phyloP scores from a whole-genome alignment of 2,888 invertebrate genomes.

The Patella depressa region DNA sequence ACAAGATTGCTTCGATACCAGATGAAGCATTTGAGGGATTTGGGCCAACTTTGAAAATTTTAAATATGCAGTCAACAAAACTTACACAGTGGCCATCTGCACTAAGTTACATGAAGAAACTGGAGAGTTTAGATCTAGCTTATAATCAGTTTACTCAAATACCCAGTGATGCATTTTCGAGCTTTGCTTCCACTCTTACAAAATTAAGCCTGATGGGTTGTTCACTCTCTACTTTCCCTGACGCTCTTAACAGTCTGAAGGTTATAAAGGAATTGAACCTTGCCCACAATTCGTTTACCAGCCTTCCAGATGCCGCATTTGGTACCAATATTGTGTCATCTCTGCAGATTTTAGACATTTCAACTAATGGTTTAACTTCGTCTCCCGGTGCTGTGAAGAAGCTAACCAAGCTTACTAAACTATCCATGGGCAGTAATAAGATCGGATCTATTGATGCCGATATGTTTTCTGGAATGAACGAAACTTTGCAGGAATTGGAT shows the following conservation, averaged over 20 bases:
- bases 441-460: constrained; percentile 12
- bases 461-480: constrained; percentile 12
- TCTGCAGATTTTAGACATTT: constrained; percentile 18
- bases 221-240: constrained; percentile 17
- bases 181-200: constrained; percentile 3
- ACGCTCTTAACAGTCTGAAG: not conserved
- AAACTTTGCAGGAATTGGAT: constrained; percentile 4
- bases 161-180: constrained; percentile 12
- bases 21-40: constrained; percentile 1
- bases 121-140: constrained; percentile 14
- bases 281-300: constrained; percentile 12
- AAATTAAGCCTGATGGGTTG: constrained; percentile 16
- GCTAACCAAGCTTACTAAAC: constrained; percentile 9
- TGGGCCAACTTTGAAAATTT: constrained; percentile 6
- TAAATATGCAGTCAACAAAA: constrained; percentile 14
- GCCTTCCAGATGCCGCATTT: constrained; percentile 10
- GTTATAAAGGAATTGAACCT: constrained; percentile 17
- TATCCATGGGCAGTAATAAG: constrained; percentile 19
- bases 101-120: constrained; percentile 12
- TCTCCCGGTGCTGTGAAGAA: constrained; percentile 19
- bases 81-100: constrained; percentile 23
- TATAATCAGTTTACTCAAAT: constrained; percentile 14
- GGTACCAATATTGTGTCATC: constrained; percentile 10
- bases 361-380: constrained; percentile 16
- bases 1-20: constrained; percentile 4